A percentile compares a stretch with the other conserved stretches of the same genome.
Evolutionary conservation across 2,888 invertebrate genomes (phyloP).

Genomic region (Apamea epomidion): DNA sequence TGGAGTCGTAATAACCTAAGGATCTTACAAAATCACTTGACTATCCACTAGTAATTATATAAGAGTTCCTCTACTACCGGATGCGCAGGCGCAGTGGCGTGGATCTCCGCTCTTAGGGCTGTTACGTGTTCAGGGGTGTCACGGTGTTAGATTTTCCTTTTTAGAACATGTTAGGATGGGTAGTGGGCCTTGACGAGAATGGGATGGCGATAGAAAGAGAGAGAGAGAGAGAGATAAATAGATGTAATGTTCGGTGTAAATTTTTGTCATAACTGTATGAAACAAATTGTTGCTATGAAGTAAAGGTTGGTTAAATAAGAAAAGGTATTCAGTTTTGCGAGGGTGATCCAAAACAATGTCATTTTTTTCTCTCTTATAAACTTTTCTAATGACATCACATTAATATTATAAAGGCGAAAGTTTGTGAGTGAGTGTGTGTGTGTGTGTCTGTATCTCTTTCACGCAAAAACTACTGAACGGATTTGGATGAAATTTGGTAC

Average conservation of each 20-base stretch:
- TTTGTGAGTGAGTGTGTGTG: too few relatives aligned
- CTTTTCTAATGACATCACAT: neutral
- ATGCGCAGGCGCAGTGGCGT: conserved; percentile 64
- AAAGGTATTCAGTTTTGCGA: too few relatives aligned
- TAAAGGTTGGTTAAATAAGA: neutral
- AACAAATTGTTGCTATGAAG: neutral
- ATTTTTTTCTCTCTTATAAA: neutral
- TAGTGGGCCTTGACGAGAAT: conserved; percentile 23
- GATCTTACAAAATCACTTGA: conserved; percentile 54
- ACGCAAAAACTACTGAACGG: too few relatives aligned
- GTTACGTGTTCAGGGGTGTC: conserved; percentile 47
- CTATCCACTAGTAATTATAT: conserved; percentile 57
- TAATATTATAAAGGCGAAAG: too few relatives aligned
- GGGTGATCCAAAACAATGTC: neutral
- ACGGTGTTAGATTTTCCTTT: conserved; percentile 56
- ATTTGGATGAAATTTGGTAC: too few relatives aligned
- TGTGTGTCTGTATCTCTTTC: too few relatives aligned
- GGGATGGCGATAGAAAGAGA: conserved; percentile 4
- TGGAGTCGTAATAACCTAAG: conserved; percentile 8
- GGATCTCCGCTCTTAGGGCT: conserved; percentile 64
- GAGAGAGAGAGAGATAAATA: neutral
- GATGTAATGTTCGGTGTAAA: neutral
- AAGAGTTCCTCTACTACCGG: conserved; percentile 67
- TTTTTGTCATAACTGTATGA: neutral
- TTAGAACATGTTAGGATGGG: conserved; percentile 18